phyloP scores from a whole-genome alignment of 1,140 invertebrate genomes.

The Listronotus bonariensis region DNA sequence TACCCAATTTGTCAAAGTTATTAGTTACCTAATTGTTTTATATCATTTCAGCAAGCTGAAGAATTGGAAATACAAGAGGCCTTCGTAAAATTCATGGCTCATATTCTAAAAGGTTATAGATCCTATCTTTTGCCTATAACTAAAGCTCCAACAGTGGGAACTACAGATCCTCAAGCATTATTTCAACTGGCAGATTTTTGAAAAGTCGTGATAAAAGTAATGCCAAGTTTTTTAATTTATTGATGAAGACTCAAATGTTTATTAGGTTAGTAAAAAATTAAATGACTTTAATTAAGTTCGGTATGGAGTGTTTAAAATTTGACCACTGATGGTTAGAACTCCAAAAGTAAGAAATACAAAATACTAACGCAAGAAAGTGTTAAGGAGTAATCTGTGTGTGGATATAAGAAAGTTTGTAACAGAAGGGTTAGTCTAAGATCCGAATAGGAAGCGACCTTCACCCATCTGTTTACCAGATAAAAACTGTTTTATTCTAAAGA shows the following conservation, averaged over 20 bases:
- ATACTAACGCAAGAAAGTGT: too few relatives aligned
- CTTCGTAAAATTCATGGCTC: constrained; percentile 95
- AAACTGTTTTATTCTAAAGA: too few relatives aligned
- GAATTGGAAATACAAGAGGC: constrained; percentile 97
- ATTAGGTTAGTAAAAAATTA: constrained; percentile 63
- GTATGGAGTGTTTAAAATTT: background rate
- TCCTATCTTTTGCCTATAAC: constrained; percentile 91
- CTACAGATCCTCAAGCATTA: constrained; percentile 91
- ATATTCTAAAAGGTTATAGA: constrained; percentile 90
- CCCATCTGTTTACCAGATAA: too few relatives aligned
- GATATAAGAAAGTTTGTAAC: too few relatives aligned
- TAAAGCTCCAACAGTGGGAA: constrained; percentile 88
- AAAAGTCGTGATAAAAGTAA: constrained; percentile 76
- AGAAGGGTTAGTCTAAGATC: too few relatives aligned
- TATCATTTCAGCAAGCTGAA: constrained; percentile 66
- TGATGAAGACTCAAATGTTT: constrained; percentile 96
- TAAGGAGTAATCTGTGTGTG: too few relatives aligned
- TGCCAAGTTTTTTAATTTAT: constrained; percentile 86
- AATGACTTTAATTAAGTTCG: background rate
- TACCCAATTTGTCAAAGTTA: too few relatives aligned
- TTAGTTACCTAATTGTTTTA: background rate
- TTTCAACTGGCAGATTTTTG: constrained; percentile 91
- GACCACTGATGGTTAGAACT: too few relatives aligned
- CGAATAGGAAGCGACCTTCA: too few relatives aligned
- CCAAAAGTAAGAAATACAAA: too few relatives aligned